A percentile compares a stretch with the other conserved stretches of the same genome.
Evolutionary conservation across 2,113 vertebrate genomes (phyloP).

Genomic region (Calidris pugnax): DNA sequence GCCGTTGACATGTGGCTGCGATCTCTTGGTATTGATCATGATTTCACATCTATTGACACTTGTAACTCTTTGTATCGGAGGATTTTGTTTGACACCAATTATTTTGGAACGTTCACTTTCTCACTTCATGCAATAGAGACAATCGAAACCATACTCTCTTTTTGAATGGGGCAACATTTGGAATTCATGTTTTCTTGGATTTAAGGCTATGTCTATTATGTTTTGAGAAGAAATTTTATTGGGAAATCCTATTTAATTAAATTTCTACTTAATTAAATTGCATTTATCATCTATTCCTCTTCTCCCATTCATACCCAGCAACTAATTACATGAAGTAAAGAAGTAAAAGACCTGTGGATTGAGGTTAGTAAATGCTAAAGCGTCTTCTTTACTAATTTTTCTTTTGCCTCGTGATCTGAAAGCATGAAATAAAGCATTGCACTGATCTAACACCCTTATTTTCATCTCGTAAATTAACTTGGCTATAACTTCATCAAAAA

Average conservation of each 20-base stretch:
- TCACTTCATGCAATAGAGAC: not conserved
- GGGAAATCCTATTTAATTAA: not conserved
- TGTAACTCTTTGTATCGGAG: not conserved
- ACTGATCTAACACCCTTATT: not conserved
- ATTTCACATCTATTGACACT: not conserved
- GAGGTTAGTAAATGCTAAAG: not conserved
- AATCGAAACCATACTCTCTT: not conserved
- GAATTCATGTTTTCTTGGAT: not conserved
- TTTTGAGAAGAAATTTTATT: not conserved
- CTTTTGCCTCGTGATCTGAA: not conserved
- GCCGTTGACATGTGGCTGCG: not conserved
- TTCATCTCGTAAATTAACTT: not conserved
- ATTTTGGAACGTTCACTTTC: not conserved
- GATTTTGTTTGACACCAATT: not conserved
- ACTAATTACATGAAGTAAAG: not conserved
- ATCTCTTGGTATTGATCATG: not conserved
- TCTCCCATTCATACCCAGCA: not conserved
- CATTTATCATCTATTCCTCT: not conserved
- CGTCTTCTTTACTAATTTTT: not conserved
- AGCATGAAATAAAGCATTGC: not conserved
- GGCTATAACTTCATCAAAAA: not conserved
- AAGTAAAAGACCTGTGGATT: not conserved
- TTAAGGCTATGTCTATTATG: not conserved
- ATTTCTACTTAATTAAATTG: not conserved
- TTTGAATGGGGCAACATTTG: not conserved